Base-by-base conservation (phyloP, 2,888 invertebrate genomes). In the Poecilus cupreus region DNA sequence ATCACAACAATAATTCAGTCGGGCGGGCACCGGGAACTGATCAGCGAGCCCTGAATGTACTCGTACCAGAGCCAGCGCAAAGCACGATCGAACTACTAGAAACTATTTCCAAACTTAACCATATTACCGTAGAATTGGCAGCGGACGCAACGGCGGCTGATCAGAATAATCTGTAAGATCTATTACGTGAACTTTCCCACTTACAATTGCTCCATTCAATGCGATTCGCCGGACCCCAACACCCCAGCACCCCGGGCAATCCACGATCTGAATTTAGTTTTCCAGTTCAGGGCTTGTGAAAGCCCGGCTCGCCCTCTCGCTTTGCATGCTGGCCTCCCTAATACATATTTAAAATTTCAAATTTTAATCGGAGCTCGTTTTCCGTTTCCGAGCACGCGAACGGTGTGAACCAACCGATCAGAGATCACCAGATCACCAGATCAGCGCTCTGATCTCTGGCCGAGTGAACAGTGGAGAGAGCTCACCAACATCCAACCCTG, bases 121-220 rank as follows among this genome's bases (percentile, higher is more conserved):
- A 72, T 72, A 60, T 60, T 60, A 60, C 60, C 24, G 18, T 51
- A 2, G 13, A 6, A 18, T 18, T 51, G 32, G 32, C 32, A 20
- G 54, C 54, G 51, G 16, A 6, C 6, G 46, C 46, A 13, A 6
- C 11, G 20, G 26, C 37, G 13, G 22, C 72, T 37, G 46, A 72
- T 72, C 72, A 72, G 46, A 72, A 72, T 72, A 72, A 46, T 72
- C 72, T 72, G 22, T 72, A 72, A 72, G 72, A 72, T 72, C 72
- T 72, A 72, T 72, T 72, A 72, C 72, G 72, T 24, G 22, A 72
- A 72, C 72, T 72, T 72, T 72, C 72, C 72, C 46, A 72, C 72
- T 72, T 72, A 68, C 72, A 72, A 72, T 72, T 72, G 72, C n/a
- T 20, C 72, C 72, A 46, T 72, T 68, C 18, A 39, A 68, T 22